Percentiles rank a stretch among this genome's conserved stretches.
phyloP scores from a whole-genome alignment of 2,797 vertebrate genomes.

The Streptopelia turtur region DNA sequence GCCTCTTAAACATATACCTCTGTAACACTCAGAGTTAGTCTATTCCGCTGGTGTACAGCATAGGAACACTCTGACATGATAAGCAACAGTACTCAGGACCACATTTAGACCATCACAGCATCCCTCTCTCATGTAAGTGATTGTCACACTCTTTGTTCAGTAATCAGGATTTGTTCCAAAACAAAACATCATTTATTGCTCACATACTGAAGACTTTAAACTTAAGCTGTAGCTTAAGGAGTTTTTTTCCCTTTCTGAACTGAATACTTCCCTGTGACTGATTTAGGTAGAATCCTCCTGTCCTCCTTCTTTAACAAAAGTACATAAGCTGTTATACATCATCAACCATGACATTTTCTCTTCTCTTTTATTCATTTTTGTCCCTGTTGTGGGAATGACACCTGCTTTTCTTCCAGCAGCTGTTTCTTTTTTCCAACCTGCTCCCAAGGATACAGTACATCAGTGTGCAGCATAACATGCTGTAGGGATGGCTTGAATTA shows the following conservation, averaged over 20 bases:
- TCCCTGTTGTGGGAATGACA: slow-evolving; percentile 2
- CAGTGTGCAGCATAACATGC: not conserved
- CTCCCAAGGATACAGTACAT: not conserved
- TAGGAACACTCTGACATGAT: not conserved
- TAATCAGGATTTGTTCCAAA: not conserved
- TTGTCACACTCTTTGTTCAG: not conserved
- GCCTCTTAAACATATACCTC: not conserved
- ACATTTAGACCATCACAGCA: not conserved
- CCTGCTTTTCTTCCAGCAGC: slow-evolving; percentile 28
- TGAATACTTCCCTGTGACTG: not conserved
- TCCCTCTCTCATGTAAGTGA: not conserved
- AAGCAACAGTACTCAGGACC: not conserved
- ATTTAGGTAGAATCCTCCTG: not conserved
- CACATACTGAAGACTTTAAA: not conserved
- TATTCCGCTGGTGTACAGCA: not conserved
- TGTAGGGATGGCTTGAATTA: slow-evolving; percentile 1
- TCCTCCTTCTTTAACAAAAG: not conserved
- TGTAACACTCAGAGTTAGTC: not conserved
- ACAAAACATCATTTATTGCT: not conserved
- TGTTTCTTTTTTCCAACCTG: slow-evolving; percentile 16
- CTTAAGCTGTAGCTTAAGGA: not conserved
- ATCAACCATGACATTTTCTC: not conserved
- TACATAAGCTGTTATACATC: not conserved
- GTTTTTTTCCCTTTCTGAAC: not conserved
- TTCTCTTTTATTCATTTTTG: not conserved